phyloP scores from a whole-genome alignment of 2,113 vertebrate genomes.

The Astur gentilis region DNA sequence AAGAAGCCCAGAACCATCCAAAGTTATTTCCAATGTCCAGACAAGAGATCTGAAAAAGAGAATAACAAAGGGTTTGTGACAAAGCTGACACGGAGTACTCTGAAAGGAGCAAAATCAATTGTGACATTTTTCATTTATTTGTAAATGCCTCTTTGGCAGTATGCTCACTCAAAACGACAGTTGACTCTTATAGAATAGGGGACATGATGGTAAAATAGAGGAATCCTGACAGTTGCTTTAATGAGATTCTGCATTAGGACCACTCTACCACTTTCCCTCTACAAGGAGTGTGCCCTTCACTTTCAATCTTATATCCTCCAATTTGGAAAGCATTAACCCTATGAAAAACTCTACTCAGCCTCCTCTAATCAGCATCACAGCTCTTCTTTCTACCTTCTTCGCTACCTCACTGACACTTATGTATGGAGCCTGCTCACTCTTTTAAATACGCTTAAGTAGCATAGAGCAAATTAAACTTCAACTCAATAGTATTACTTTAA shows the following conservation, averaged over 20 bases:
- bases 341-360: constrained; percentile 76
- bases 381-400: constrained; percentile 51
- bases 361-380: constrained; percentile 66
- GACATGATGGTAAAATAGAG: constrained; percentile 87
- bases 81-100: constrained; percentile 86
- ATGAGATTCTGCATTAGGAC: constrained; percentile 94
- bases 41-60: constrained; percentile 79
- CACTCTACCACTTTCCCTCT: constrained; percentile 78
- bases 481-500: neutral
- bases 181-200: constrained; percentile 84
- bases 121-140: constrained; percentile 99
- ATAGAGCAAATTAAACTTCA: neutral
- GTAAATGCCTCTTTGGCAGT: constrained; percentile 95
- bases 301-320: constrained; percentile 81
- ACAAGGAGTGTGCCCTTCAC: constrained; percentile 82
- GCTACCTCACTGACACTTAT: neutral
- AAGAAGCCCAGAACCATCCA: constrained; percentile 76
- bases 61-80: constrained; percentile 93
- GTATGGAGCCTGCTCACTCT: neutral
- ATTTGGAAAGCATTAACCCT: constrained; percentile 83
- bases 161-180: constrained; percentile 92
- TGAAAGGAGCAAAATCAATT: constrained; percentile 89
- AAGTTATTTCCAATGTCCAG: constrained; percentile 80
- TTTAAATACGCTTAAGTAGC: neutral
- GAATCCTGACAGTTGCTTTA: constrained; percentile 92